Base-by-base conservation (phyloP, 2,113 vertebrate species). In the Copsychus sechellarum region DNA sequence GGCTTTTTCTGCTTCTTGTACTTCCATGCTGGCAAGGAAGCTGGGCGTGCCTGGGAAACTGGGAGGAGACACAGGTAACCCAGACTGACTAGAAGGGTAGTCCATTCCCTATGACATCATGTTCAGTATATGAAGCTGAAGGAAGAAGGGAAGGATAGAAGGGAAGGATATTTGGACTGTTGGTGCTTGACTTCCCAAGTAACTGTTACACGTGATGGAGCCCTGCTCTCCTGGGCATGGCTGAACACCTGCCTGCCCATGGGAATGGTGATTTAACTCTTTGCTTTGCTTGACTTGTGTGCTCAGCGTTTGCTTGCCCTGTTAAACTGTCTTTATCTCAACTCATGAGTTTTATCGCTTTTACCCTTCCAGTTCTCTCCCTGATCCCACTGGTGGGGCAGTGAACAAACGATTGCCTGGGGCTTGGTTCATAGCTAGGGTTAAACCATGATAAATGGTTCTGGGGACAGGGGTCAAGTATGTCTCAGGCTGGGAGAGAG, bases 381-480 rank as follows among this genome's bases (percentile, higher is more conserved):
- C 40, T 13, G 25, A 56, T 36, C 48, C 26, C 13, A 8, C 17
- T 48, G 62, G 18, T 36, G 31, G 14, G 14, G 25, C 12, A 89
- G 54, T 48, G 25, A 83, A 8, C 3, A 4, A 45, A 8, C 0
- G 0, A 33, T 14, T 69, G 12, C 4, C 5, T 76, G 14, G 12
- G 11, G 4, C 29, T 62, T 56, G 8, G 34, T 33, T 69, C 4
- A 15, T 48, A 40, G 5, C 31, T 69, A 40, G 18, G 21, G 14
- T 56, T 83, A 70, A 90, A 62, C 40, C 19, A 12, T 25, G 22
- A 33, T 31, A 56, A 54, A 48, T 6, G 2, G 36, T 62, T 70
- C 73, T 78, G 65, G 28, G 21, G 7, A 48, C 9, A 38, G 31
- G 6, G 17, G 14, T 71, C 40, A 53, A 45, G 8, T 21, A 43